Conservation (phyloP, 1,140 invertebrate species). For the Paraescarpia echinospica region DNA sequence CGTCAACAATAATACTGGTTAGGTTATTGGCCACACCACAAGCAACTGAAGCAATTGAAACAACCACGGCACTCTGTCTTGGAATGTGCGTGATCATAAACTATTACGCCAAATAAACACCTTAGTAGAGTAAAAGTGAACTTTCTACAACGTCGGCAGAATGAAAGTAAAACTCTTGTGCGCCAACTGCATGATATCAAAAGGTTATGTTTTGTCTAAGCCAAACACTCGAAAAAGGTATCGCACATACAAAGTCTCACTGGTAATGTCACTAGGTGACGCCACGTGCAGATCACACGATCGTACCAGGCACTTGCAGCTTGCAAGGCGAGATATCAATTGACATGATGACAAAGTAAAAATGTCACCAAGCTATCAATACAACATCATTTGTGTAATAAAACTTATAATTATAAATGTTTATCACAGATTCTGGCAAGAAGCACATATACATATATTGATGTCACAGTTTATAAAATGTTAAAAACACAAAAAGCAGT, state of each 20-base stretch:
- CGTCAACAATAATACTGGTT: background rate
- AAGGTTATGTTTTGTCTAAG: background rate
- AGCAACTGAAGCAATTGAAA: background rate
- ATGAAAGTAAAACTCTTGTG: background rate
- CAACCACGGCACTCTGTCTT: background rate
- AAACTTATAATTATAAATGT: background rate
- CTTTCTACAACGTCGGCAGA: background rate
- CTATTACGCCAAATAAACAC: background rate
- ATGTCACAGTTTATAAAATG: background rate
- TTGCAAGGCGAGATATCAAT: background rate
- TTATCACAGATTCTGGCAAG: background rate
- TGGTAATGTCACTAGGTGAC: background rate
- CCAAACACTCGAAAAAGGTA: background rate
- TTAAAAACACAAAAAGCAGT: background rate
- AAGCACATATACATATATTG: background rate
- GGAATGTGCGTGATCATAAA: background rate
- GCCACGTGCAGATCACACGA: background rate
- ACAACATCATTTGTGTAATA: background rate
- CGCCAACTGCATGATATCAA: background rate
- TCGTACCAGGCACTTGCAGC: background rate
- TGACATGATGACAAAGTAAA: background rate
- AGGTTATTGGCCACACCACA: background rate
- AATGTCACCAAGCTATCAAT: background rate
- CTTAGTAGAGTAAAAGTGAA: background rate
- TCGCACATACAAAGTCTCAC: background rate